A percentile compares a stretch with the other conserved stretches of the same genome.
Evolutionary conservation across 2,888 invertebrate genomes (phyloP).

Genomic region (Drosophila phalerata): DNA sequence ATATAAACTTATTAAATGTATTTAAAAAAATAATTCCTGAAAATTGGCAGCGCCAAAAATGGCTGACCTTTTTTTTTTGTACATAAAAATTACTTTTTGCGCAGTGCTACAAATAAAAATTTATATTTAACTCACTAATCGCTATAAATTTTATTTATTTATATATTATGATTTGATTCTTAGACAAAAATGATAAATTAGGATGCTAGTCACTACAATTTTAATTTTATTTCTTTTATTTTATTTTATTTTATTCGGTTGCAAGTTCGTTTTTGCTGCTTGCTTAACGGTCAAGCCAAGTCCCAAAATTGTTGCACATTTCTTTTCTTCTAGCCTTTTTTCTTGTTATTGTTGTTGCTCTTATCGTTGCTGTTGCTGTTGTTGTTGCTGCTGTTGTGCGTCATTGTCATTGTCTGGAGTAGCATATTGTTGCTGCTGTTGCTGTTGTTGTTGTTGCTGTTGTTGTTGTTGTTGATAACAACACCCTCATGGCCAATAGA

Average conservation of each 20-base stretch:
- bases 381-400: slow-evolving; percentile 27
- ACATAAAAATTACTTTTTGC: too few relatives aligned
- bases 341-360: not conserved
- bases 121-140: too few relatives aligned
- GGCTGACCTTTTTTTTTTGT: too few relatives aligned
- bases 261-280: slow-evolving; percentile 22
- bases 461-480: slow-evolving; percentile 59
- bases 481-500: slow-evolving; percentile 81
- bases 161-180: too few relatives aligned
- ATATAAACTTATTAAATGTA: too few relatives aligned
- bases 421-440: slow-evolving; percentile 32
- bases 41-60: too few relatives aligned
- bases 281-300: slow-evolving; percentile 51
- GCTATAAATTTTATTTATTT: too few relatives aligned
- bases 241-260: slow-evolving; percentile 1
- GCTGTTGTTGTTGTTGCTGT: slow-evolving; percentile 17
- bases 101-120: too few relatives aligned
- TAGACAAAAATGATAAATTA: too few relatives aligned
- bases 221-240: slow-evolving; percentile 1
- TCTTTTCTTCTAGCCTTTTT: not conserved
- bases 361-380: slow-evolving; percentile 12
- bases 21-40: too few relatives aligned
- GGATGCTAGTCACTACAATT: too few relatives aligned
- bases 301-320: slow-evolving; percentile 25
- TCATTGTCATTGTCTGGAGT: slow-evolving; percentile 43